Evolutionary conservation across 1,140 invertebrate species (phyloP).

Genomic region (Lordiphosa mommai): DNA sequence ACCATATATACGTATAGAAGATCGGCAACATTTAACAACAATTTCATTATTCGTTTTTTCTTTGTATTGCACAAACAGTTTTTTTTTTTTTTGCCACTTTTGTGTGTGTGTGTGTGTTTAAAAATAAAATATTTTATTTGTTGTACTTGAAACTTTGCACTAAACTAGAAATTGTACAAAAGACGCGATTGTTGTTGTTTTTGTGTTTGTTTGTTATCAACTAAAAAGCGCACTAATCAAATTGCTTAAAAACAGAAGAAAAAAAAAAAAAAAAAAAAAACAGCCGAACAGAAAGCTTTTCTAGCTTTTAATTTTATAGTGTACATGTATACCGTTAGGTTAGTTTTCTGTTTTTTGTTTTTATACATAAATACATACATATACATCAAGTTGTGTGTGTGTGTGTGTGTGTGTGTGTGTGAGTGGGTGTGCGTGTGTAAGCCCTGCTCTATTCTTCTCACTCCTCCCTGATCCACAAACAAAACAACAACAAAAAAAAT

Average conservation of each 20-base stretch:
- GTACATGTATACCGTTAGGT: slow-evolving; percentile 18
- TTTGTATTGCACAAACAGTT: slow-evolving; percentile 36
- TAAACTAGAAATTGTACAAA: slow-evolving; percentile 60
- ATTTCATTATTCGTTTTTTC: slow-evolving; percentile 34
- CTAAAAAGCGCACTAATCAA: slow-evolving; percentile 13
- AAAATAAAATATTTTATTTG: slow-evolving; percentile 35
- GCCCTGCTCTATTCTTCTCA: background rate
- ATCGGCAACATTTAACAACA: slow-evolving; percentile 54
- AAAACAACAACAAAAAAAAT: slow-evolving; percentile 20
- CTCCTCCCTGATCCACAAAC: slow-evolving; percentile 9
- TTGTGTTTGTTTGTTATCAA: slow-evolving; percentile 11
- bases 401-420: slow-evolving; percentile 14
- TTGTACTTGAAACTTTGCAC: slow-evolving; percentile 50
- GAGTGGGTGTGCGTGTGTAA: slow-evolving; percentile 10
- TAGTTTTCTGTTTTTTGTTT: slow-evolving; percentile 8
- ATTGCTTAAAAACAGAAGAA: too few relatives aligned
- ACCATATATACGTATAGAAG: slow-evolving; percentile 34
- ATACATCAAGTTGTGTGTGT: slow-evolving; percentile 17
- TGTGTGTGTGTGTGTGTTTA: slow-evolving; percentile 10
- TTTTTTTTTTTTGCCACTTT: background rate
- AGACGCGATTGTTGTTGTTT: slow-evolving; percentile 36
- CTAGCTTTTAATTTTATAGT: background rate
- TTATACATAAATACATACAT: slow-evolving; percentile 11
- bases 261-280: too few relatives aligned
- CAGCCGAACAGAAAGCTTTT: too few relatives aligned